Percentiles rank a stretch among this genome's conserved stretches.
phyloP scores from a whole-genome alignment of 2,797 vertebrate genomes.

The Esox masquinongy region DNA sequence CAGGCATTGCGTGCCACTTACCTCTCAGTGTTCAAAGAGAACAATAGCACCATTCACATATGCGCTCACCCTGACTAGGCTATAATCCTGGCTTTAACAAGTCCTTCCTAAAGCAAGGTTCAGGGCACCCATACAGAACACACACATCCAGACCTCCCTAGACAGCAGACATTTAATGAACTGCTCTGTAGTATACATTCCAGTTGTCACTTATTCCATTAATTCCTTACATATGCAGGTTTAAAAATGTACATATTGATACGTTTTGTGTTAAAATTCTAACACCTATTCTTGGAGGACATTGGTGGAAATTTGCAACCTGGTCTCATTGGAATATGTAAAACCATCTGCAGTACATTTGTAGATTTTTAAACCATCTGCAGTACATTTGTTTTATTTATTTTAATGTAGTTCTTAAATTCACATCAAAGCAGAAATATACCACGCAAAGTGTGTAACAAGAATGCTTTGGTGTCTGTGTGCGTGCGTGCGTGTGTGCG shows the following conservation, averaged over 20 bases:
- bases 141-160: background rate
- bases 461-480: background rate
- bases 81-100: constrained; percentile 45
- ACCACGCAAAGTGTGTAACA: background rate
- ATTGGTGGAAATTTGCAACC: background rate
- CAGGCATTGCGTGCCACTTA: constrained; percentile 7
- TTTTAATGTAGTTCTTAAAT: background rate
- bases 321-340: too few relatives aligned
- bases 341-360: too few relatives aligned
- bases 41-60: constrained; percentile 65
- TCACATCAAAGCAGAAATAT: background rate
- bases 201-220: background rate
- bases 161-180: background rate
- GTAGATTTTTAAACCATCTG: background rate
- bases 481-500: too few relatives aligned
- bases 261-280: too few relatives aligned
- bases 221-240: background rate
- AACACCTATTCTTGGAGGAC: background rate
- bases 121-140: constrained; percentile 19
- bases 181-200: background rate
- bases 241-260: too few relatives aligned
- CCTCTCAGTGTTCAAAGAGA: constrained; percentile 29
- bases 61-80: constrained; percentile 52
- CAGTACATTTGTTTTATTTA: background rate
- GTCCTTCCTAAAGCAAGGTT: constrained; percentile 33